Base-by-base conservation (phyloP, 2,113 vertebrate species). In the Pseudopodoces humilis region DNA sequence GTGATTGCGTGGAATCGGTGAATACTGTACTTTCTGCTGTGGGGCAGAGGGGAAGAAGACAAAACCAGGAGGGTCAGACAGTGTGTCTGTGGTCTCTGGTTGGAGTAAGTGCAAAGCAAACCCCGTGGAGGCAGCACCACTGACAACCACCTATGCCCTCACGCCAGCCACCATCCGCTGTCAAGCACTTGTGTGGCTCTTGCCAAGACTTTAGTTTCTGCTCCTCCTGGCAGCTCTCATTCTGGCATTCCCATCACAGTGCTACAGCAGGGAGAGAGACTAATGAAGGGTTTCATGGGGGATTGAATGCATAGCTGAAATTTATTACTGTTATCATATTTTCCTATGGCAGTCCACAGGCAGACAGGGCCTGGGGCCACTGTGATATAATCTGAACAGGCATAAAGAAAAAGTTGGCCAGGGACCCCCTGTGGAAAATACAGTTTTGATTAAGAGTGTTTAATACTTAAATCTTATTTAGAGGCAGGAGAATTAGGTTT, bases 391-490 rank as follows among this genome's bases (percentile, higher is more conserved):
- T 65, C 30, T 81, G 72, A 84, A 78, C 15, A 92, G 37, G 23
- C 71, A 70, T 13, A 78, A 75, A 86, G 30, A 12, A 78, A 59
- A 83, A 68, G 30, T 59, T 86, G 65, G n/a, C 46, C 53, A 53
- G 37, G n/a, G 56, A 84, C 15, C 15, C 39, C 90, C 62, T 72
- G 53, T 64, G 60, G 50, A 81, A 95, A 90, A 78, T 39, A 47
- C 15, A 67, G 39, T 63, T 90, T 81, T 88, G 71, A 71, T 94
- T 90, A 85, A 80, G 71, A 33, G 7, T 39, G 30, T 83, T 88
- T 92, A 94, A 71, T 68, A 59, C 44, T 60, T 72, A 75, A 71
- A 82, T 76, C 70, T 91, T 65, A 91, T 69, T 85, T 90, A 91
- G 31, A 91, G 24, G 41, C 19, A 85, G 25, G 5, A 89, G 25